Percentiles rank a stretch among this genome's conserved stretches.
These are phyloP conservation scores for Dolomedes plantarius DNA, from an alignment of 2,888 invertebrate species.

Conservation along the genomic window DNA sequence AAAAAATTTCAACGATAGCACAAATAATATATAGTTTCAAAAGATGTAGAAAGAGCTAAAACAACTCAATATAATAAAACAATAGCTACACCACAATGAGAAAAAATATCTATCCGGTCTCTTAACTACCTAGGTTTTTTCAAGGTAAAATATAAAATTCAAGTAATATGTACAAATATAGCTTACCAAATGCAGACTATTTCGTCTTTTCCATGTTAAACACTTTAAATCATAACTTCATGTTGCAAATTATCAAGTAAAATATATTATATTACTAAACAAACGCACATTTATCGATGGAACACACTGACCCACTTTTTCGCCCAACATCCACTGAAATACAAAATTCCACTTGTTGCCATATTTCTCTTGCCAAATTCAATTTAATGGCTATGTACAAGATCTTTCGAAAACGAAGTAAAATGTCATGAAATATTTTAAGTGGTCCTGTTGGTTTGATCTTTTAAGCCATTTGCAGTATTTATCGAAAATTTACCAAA, in stretches of 20 bases:
- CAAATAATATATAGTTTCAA: not conserved
- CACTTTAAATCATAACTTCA: slow-evolving; percentile 25
- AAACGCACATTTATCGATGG: slow-evolving; percentile 43
- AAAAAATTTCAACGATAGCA: not conserved
- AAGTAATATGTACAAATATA: not conserved
- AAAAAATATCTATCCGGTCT: slow-evolving; percentile 47
- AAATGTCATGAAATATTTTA: no score
- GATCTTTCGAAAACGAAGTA: no score
- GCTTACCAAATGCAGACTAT: slow-evolving; percentile 28
- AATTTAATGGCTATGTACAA: not conserved
- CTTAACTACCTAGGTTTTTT: slow-evolving; percentile 17
- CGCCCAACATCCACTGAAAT: slow-evolving; percentile 38
- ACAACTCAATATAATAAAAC: not conserved
- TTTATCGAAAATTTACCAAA: no score
- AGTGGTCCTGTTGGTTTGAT: no score
- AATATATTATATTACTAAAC: slow-evolving; percentile 23
- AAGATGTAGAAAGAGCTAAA: not conserved
- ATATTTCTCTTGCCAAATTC: not conserved
- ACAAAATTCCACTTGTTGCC: slow-evolving; percentile 48
- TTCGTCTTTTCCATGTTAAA: slow-evolving; percentile 20
- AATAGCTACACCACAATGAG: no score
- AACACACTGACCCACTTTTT: slow-evolving; percentile 62
- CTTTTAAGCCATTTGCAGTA: no score
- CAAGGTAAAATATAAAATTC: slow-evolving; percentile 49
- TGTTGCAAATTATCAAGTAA: not conserved